phyloP scores from a whole-genome alignment of 2,113 vertebrate species.

The Podarcis muralis region DNA sequence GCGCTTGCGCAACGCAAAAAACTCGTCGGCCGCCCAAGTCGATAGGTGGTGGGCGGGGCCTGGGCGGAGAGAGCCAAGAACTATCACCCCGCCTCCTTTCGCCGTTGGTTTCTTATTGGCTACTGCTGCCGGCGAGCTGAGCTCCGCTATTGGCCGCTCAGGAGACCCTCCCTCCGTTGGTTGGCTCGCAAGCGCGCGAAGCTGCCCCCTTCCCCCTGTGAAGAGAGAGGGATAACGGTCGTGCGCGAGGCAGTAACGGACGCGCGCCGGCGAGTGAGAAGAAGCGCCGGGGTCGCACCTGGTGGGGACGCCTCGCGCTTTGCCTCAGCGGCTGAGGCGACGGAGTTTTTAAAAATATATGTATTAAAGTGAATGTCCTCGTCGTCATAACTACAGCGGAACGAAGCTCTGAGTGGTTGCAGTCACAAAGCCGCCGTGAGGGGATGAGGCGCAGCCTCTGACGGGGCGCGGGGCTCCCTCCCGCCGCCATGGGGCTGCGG shows the following conservation, averaged over 20 bases:
- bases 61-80: neutral
- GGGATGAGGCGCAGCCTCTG: neutral
- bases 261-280: conserved; percentile 35
- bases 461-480: no score
- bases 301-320: neutral
- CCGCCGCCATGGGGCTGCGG: neutral
- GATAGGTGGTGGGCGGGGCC: neutral
- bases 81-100: neutral
- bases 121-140: neutral
- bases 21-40: neutral
- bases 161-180: rapidly evolving
- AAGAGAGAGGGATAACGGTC: conserved; percentile 11
- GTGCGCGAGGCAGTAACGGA: neutral
- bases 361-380: neutral
- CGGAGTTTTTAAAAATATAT: neutral
- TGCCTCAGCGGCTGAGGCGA: neutral
- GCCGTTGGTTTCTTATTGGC: conserved; percentile 29
- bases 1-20: no score
- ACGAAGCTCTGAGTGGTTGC: neutral
- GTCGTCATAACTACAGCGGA: no score
- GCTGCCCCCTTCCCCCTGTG: neutral
- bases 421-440: neutral
- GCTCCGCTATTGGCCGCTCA: neutral
- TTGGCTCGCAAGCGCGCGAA: neutral
- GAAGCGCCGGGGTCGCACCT: conserved; percentile 42